Conservation (phyloP, 2,888 invertebrate genomes). For the Heteromyza rotundicornis region DNA sequence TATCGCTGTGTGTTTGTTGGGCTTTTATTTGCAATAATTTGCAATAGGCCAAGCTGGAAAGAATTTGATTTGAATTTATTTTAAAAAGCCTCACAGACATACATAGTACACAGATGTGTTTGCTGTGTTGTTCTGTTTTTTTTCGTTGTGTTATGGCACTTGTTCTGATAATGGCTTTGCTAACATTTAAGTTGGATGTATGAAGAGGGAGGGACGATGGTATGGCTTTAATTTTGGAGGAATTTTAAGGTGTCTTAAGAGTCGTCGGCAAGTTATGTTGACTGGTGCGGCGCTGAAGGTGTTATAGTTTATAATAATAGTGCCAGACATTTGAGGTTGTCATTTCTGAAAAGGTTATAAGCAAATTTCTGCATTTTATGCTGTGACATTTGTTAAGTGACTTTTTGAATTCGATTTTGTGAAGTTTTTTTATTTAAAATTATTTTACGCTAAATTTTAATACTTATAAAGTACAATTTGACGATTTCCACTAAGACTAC, state of each 20-base stretch:
- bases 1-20: conserved; percentile 23
- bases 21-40: conserved; percentile 22
- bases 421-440: neutral
- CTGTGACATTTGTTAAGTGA: no score
- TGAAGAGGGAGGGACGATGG: neutral
- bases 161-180: conserved; percentile 41
- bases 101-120: no score
- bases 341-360: conserved; percentile 23
- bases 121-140: conserved; percentile 11
- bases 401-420: neutral
- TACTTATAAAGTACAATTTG: conserved; percentile 13
- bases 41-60: conserved; percentile 18
- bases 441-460: neutral
- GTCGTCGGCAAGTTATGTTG: neutral
- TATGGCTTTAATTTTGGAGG: neutral
- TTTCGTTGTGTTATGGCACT: conserved; percentile 25
- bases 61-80: conserved; percentile 41
- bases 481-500: conserved; percentile 4
- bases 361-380: conserved; percentile 8
- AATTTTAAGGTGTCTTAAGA: neutral
- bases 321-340: conserved; percentile 8
- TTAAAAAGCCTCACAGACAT: conserved; percentile 28
- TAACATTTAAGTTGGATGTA: conserved; percentile 38
- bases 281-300: conserved; percentile 1
- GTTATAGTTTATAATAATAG: conserved; percentile 18